A percentile compares a stretch with the other conserved stretches of the same genome.
Conservation (phyloP, 2,113 vertebrate genomes). For the Limnothrissa miodon region DNA sequence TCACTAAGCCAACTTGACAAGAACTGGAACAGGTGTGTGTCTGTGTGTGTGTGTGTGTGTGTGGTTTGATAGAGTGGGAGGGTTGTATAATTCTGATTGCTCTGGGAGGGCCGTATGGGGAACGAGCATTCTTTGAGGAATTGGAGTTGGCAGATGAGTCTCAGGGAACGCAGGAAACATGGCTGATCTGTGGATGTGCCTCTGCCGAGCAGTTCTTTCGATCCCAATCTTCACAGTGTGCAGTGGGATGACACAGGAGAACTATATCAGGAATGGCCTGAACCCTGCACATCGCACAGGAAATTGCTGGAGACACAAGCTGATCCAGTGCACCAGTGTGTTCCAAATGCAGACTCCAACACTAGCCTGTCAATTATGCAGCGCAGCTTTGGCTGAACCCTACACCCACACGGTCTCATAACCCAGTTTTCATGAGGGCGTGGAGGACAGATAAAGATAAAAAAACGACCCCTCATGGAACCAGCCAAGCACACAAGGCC, state of each 20-base stretch:
- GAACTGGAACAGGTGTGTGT: background rate
- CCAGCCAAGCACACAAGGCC: background rate
- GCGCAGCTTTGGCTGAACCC: background rate
- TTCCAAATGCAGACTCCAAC: background rate
- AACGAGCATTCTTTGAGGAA: background rate
- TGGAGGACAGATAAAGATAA: background rate
- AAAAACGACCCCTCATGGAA: background rate
- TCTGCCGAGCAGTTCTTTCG: background rate
- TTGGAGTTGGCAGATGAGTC: background rate
- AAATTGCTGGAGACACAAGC: background rate
- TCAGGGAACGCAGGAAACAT: background rate
- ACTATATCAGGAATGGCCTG: background rate
- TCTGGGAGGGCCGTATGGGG: background rate
- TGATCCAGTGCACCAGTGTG: background rate
- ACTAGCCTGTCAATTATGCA: background rate
- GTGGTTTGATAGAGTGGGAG: background rate
- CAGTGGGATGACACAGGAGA: background rate
- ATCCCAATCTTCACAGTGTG: background rate
- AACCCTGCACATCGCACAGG: background rate
- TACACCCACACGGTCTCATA: background rate
- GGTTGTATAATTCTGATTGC: slow-evolving; percentile 15
- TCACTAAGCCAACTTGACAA: background rate
- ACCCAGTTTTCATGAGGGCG: background rate
- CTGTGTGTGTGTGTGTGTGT: background rate
- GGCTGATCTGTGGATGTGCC: too few species aligned